These are phyloP conservation scores for Nephrocerus scutellatus DNA, from an alignment of 2,888 invertebrate genomes.

Conservation along the genomic window DNA sequence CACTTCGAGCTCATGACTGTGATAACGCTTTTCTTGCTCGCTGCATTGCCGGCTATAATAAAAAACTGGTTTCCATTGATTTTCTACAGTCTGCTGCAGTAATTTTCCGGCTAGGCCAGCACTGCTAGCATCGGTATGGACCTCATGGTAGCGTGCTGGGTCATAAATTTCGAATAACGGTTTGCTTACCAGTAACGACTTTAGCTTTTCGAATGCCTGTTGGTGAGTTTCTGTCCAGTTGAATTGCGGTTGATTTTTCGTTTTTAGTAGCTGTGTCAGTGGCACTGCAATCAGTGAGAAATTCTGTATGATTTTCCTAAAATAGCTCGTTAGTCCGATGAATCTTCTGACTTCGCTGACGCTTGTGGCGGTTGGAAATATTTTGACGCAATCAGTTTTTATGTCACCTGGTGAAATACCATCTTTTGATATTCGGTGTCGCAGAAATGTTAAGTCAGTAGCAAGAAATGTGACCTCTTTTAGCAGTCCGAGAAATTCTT, in stretches of 20 bases:
- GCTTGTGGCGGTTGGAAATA: conserved; percentile 14
- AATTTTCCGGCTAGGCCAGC: conserved; percentile 5
- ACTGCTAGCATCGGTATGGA: conserved; percentile 10
- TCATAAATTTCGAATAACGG: conserved; percentile 12
- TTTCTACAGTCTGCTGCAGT: conserved; percentile 3
- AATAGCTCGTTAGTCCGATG: conserved; percentile 13
- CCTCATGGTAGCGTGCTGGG: conserved; percentile 3
- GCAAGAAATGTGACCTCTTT: conserved; percentile 7
- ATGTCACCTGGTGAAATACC: conserved; percentile 8
- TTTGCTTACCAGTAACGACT: not conserved
- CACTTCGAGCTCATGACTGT: conserved; percentile 9
- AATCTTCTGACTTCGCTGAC: conserved; percentile 13
- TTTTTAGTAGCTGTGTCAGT: conserved; percentile 6
- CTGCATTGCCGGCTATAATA: conserved; percentile 12
- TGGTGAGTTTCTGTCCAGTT: conserved; percentile 5
- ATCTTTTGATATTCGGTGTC: conserved; percentile 6
- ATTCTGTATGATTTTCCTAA: conserved; percentile 7
- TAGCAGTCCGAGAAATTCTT: conserved; percentile 9
- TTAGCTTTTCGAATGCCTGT: conserved; percentile 5
- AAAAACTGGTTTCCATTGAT: conserved; percentile 7
- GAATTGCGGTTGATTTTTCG: conserved; percentile 9
- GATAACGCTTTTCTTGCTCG: not conserved
- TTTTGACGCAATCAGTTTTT: conserved; percentile 13
- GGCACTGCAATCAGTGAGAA: conserved; percentile 9
- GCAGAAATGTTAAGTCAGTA: conserved; percentile 10